A percentile compares a stretch with the other conserved stretches of the same genome.
These are phyloP conservation scores for Coracopsis vasa DNA, from an alignment of 2,113 vertebrate species.

Conservation along the genomic window DNA sequence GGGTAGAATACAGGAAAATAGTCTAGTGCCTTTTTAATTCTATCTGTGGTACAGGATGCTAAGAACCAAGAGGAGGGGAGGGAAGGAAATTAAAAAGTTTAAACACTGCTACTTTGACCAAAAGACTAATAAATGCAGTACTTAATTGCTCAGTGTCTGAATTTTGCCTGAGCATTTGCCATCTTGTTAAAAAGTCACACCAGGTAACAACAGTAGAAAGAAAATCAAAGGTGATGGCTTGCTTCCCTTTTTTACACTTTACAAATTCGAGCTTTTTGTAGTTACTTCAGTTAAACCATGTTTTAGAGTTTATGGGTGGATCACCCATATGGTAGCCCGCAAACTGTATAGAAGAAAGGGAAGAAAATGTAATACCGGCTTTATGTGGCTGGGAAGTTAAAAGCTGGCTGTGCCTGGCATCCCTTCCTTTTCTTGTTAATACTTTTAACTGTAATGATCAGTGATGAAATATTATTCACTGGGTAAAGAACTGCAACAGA, in stretches of 20 bases:
- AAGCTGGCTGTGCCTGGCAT: background rate
- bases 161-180: background rate
- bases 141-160: background rate
- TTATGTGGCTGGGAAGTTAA: background rate
- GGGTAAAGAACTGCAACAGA: background rate
- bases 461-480: background rate
- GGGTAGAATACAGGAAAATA: background rate
- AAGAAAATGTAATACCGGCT: background rate
- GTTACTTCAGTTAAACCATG: background rate
- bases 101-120: background rate
- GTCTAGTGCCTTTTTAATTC: background rate
- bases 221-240: background rate
- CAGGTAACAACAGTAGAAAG: background rate
- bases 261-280: background rate
- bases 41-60: background rate
- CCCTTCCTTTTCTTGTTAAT: slow-evolving; percentile 8
- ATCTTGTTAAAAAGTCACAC: background rate
- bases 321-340: background rate
- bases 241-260: background rate
- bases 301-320: background rate
- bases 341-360: background rate
- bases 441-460: background rate
- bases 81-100: background rate
- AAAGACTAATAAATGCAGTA: background rate
- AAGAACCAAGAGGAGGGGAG: background rate